Base-by-base conservation (phyloP, 2,888 invertebrate genomes). In the Bruchidius siliquastri region DNA sequence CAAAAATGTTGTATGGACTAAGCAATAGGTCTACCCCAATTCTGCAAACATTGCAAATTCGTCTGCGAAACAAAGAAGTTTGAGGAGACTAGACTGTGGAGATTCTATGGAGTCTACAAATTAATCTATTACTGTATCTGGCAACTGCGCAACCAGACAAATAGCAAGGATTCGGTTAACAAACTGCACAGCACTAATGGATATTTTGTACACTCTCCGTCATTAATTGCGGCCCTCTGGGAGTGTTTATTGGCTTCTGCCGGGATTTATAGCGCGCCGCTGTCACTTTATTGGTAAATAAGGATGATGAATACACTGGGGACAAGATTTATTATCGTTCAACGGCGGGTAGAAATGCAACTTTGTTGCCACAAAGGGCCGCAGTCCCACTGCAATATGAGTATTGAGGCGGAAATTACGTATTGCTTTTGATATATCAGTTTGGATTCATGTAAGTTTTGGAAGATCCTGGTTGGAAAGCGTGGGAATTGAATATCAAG, bases 81-180 rank as follows among this genome's bases (percentile, higher is more conserved):
- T n/a, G n/a, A n/a, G n/a, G n/a, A n/a, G n/a, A n/a, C n/a, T n/a
- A n/a, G n/a, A n/a, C n/a, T n/a, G n/a, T n/a, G n/a, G n/a, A n/a
- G n/a, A n/a, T n/a, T n/a, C n/a, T n/a, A n/a, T n/a, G n/a, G n/a
- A n/a, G 26, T 26, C 26, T 26, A 8, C 26, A 26, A 26, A 26
- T 4, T 26, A 8, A 8, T 2, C 26, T 26, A 26, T 26, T 26
- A 26, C 8, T 49, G 49, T 49, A 49, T 49, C 8, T 49, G 49
- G 49, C 49, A 49, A 49, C 49, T 8, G 1, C 13, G 49, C 49
- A 1, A 4, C 49, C 49, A 49, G 49, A 49, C 49, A 13, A 49
- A 49, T 4, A 49, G 84, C 84, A 84, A 84, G 83, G 84, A 86
- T 85, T 85, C 85, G 85, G 85, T 85, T 85, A 85, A 83, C 85